Evolutionary conservation across 2,113 vertebrate genomes (phyloP).

Genomic region (Protomyctophum bolini): DNA sequence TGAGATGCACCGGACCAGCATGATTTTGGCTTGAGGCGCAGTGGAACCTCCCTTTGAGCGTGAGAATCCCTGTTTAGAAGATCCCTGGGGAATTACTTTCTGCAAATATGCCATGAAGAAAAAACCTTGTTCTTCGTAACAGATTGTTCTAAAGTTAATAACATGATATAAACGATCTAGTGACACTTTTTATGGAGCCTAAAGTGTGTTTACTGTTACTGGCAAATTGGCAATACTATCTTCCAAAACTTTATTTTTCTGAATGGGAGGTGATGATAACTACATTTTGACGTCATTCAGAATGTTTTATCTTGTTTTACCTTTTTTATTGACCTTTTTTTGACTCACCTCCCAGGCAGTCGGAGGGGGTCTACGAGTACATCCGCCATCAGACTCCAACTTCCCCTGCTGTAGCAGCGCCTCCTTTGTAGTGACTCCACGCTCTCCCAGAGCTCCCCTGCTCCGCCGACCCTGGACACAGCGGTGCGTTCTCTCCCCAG

Average conservation of each 20-base stretch:
- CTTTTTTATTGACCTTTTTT: background rate
- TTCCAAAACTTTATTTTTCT: too few relatives aligned
- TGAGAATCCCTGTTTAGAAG: too few relatives aligned
- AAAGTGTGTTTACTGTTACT: background rate
- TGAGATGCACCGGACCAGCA: too few relatives aligned
- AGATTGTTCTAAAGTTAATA: conserved; percentile 1
- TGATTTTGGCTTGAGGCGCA: too few relatives aligned
- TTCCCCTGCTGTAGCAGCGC: conserved; percentile 6
- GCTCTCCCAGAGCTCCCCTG: conserved; percentile 9
- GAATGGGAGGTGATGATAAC: too few relatives aligned
- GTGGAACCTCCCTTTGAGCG: too few relatives aligned
- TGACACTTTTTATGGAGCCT: background rate
- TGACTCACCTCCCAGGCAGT: conserved; percentile 39
- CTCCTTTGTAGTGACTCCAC: background rate
- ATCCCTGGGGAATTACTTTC: background rate
- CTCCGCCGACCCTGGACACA: background rate
- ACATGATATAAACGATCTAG: background rate
- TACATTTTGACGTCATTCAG: too few relatives aligned
- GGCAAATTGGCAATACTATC: too few relatives aligned
- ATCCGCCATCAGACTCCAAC: conserved; percentile 15
- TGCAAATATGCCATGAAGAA: background rate
- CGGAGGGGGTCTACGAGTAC: background rate
- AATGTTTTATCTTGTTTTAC: too few relatives aligned
- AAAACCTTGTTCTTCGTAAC: background rate
- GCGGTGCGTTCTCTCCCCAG: background rate